These are phyloP conservation scores for Ammodytes dubius DNA, from an alignment of 2,113 vertebrate species.

Conservation along the genomic window DNA sequence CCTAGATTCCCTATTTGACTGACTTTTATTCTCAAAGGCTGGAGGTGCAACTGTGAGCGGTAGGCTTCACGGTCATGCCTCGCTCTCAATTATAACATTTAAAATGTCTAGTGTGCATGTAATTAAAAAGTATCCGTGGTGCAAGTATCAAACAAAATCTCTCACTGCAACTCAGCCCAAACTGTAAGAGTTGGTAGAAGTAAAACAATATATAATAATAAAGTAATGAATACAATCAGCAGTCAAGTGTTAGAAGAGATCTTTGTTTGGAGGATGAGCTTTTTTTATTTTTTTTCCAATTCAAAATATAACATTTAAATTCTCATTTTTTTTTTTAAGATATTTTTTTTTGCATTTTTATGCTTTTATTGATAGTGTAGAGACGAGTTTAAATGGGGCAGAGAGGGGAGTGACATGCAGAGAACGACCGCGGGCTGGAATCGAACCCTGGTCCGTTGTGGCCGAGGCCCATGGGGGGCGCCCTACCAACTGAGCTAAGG, in stretches of 20 bases:
- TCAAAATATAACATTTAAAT: background rate
- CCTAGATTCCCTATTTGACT: slow-evolving; percentile 76
- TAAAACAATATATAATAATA: too few species aligned
- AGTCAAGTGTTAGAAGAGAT: background rate
- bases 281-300: background rate
- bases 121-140: slow-evolving; percentile 1
- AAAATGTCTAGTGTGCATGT: background rate
- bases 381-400: too few species aligned
- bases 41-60: slow-evolving; percentile 71
- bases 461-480: too few species aligned
- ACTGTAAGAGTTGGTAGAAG: background rate
- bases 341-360: background rate
- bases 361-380: too few species aligned
- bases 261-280: background rate
- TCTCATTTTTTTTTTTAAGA: background rate
- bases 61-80: slow-evolving; percentile 25
- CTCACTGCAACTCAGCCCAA: slow-evolving; percentile 5
- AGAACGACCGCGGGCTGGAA: too few species aligned
- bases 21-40: slow-evolving; percentile 69
- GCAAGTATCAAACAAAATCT: slow-evolving; percentile 2
- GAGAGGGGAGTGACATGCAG: too few species aligned
- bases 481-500: too few species aligned
- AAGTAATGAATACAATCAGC: background rate
- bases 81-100: slow-evolving; percentile 49
- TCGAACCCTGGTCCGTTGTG: too few species aligned